Evolutionary conservation across 2,888 invertebrate genomes (phyloP).

Genomic region (Electrophaes corylata): DNA sequence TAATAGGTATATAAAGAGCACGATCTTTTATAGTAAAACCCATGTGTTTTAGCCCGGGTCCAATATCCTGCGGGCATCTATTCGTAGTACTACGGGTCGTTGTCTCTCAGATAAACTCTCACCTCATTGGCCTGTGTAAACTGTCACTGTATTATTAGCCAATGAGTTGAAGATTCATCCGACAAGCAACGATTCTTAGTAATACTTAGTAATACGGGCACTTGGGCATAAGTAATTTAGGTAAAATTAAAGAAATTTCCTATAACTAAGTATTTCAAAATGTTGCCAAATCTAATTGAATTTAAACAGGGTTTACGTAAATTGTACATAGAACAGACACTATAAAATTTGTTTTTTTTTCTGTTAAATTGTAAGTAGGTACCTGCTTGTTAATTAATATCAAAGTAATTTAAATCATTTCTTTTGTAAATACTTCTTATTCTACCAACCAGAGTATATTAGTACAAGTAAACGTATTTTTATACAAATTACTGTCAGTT

Average conservation of each 20-base stretch:
- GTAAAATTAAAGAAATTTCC: background rate
- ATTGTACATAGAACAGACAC: slow-evolving; percentile 29
- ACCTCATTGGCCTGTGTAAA: no score
- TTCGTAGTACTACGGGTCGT: no score
- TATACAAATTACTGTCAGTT: slow-evolving; percentile 29
- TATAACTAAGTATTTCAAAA: slow-evolving; percentile 40
- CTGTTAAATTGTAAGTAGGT: slow-evolving; percentile 1
- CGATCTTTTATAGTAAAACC: background rate
- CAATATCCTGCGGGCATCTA: no score
- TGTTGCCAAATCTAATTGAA: slow-evolving; percentile 55
- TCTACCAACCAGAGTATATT: slow-evolving; percentile 24
- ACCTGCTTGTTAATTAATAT: no score
- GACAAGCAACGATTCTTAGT: no score
- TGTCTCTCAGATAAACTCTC: no score
- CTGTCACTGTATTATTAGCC: no score
- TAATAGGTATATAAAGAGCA: slow-evolving; percentile 7
- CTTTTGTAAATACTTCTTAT: slow-evolving; percentile 23
- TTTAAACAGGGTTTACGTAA: slow-evolving; percentile 54
- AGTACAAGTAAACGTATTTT: slow-evolving; percentile 60
- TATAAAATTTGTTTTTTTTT: background rate
- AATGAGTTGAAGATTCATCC: no score
- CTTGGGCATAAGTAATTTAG: background rate
- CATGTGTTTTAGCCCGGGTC: no score
- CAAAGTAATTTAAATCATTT: slow-evolving; percentile 15
- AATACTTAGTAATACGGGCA: no score